phyloP scores from a whole-genome alignment of 2,888 invertebrate genomes.

The Gymnoscelis rufifasciata region DNA sequence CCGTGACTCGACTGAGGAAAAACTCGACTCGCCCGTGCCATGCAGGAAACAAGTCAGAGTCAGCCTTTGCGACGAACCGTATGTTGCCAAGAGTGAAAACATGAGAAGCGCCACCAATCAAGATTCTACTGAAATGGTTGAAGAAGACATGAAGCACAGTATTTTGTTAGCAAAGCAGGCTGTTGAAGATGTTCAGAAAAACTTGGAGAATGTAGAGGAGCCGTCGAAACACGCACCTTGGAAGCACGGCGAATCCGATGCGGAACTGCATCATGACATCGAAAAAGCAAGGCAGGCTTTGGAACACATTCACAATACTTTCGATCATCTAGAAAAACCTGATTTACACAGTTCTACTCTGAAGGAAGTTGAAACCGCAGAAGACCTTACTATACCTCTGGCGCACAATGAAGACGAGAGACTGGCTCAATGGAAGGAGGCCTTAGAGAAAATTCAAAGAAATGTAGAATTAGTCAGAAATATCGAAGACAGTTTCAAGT shows the following conservation, averaged over 20 bases:
- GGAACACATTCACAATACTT: slow-evolving; percentile 52
- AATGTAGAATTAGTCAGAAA: slow-evolving; percentile 55
- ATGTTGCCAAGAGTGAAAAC: slow-evolving; percentile 34
- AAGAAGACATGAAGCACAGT: slow-evolving; percentile 57
- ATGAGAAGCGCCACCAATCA: slow-evolving; percentile 35
- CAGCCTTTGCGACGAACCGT: slow-evolving; percentile 53
- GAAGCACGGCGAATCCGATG: slow-evolving; percentile 40
- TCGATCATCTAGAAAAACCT: slow-evolving; percentile 49
- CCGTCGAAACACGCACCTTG: slow-evolving; percentile 32
- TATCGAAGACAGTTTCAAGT: slow-evolving; percentile 59
- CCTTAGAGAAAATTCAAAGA: slow-evolving; percentile 49
- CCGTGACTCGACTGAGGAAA: slow-evolving; percentile 61
- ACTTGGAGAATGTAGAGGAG: slow-evolving; percentile 48
- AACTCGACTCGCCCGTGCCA: slow-evolving; percentile 47
- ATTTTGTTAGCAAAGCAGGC: slow-evolving; percentile 63
- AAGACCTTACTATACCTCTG: slow-evolving; percentile 33
- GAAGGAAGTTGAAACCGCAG: slow-evolving; percentile 36
- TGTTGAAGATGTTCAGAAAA: slow-evolving; percentile 57
- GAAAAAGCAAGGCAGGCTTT: slow-evolving; percentile 55
- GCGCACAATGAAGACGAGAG: slow-evolving; percentile 48
- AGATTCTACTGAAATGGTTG: slow-evolving; percentile 32
- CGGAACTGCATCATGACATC: slow-evolving; percentile 54
- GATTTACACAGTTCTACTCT: slow-evolving; percentile 35
- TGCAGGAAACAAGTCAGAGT: slow-evolving; percentile 61
- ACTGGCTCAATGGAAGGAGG: slow-evolving; percentile 61